Evolutionary conservation across 2,113 vertebrate species (phyloP), one percentile per base, ranked within the genome.

Genomic region (Bungarus multicinctus): DNA sequence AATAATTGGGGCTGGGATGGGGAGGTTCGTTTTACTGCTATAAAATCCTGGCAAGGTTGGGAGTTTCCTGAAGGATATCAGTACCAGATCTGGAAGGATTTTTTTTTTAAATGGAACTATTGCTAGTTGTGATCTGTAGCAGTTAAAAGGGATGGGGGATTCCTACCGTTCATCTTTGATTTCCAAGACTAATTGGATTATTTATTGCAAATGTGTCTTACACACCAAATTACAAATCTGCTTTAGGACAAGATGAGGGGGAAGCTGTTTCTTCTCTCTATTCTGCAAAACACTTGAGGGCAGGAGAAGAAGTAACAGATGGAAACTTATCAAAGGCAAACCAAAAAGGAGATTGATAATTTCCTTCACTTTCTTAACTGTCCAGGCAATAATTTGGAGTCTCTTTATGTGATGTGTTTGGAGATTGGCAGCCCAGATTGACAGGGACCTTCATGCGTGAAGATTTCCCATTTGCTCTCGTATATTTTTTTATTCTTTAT

Each of bases 371-470:
- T 12, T 93, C 96, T 97, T 97, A 94, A 97, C 95, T 7, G 64
- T 93, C 96, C 96, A 96, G 97, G 96, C 97, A 95, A 96, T 96
- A 94, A 95, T 45, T 22, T 3, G 8, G 34, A 64, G 25, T 81
- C 8, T 20, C 2, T 88, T 74, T 45, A 50, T 43, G 30, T 2
- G 12, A 45, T 2, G 2, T 30, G 39, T 5, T 27, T n/a, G 16
- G 23, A 20, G 20, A 57, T 85, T 2, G 18, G 25, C 39, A 85
- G 81, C 45, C 55, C 58, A 60, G 9, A 27, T 27, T 53, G 55
- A 22, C 14, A 11, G 86, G 50, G 34, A 45, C 23, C 27, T 20
- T 14, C 69, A 60, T 5, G 3, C 45, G 25, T 6, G 39, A 60
- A 85, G 58, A 60, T 89, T 39, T 85, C 88, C 74, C 8, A 2